Conservation (phyloP, 1,140 invertebrate genomes). For the Aphelenchoides fujianensis region DNA sequence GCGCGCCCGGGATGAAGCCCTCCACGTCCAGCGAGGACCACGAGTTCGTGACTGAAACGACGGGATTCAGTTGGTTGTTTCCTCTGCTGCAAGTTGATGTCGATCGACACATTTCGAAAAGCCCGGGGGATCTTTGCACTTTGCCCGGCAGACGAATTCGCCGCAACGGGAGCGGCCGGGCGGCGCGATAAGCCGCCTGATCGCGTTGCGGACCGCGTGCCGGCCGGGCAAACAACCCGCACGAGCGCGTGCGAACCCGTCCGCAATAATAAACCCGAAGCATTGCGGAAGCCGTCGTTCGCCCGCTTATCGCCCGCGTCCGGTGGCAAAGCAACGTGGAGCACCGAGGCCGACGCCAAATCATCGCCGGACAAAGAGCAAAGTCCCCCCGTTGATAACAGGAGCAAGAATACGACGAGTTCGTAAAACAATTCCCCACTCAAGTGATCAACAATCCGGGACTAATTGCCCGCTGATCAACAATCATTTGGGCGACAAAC, state of each 20-base stretch:
- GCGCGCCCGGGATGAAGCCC: conserved; percentile 73
- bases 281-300: background rate
- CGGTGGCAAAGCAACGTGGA: background rate
- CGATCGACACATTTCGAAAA: conserved; percentile 1
- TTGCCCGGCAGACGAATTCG: conserved; percentile 19
- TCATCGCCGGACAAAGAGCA: background rate
- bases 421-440: background rate
- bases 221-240: background rate
- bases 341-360: background rate
- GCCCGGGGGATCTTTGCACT: conserved; percentile 2
- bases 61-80: no score
- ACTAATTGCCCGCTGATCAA: background rate
- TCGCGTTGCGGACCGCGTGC: background rate
- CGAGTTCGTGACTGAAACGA: conserved; percentile 66
- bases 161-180: no score
- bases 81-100: background rate
- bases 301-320: background rate
- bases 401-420: background rate
- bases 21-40: conserved; percentile 71
- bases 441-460: conserved; percentile 28
- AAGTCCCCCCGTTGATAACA: conserved; percentile 2
- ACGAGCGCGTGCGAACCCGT: background rate
- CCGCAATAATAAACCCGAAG: background rate
- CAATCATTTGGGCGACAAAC: background rate
- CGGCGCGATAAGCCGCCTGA: no score